Base-by-base conservation (phyloP, 2,888 invertebrate species). In the Apotomis turbidana region DNA sequence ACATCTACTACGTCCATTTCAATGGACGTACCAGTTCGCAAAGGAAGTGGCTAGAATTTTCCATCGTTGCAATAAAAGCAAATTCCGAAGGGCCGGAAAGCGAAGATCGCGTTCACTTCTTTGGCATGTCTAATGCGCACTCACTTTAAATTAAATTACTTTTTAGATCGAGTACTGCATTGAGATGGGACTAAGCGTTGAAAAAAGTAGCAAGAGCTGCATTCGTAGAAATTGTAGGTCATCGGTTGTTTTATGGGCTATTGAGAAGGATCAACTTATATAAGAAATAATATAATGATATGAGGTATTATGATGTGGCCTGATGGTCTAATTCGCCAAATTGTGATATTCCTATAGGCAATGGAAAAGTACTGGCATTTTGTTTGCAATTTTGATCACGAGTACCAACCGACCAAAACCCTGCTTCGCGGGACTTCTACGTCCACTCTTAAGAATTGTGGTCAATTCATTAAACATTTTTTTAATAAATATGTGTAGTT, bases 91-190 rank as follows among this genome's bases (percentile, higher is more conserved):
- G 76, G 80, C 74, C 75, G 73, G 73, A 78, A 79, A 84, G 79
- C 76, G 77, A 78, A 83, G 77, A 83, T 85, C 79, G 77, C 81
- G 80, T 87, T 86, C 84, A 84, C 86, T 80, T 85, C 80, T 81
- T 81, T 74, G 79, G 83, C 81, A 83, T 86, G 81, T 80, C 78
- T 84, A 87, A 89, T 85, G 85, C 83, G 78, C 83, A 84, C 85
- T 87, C 81, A 80, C 76, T 87, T 87, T 90, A 27, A 90, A 91
- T 91, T 89, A 87, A 90, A 90, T 90, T 89, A 88, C 85, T 78
- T 81, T 78, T 83, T 78, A 81, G 81, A 85, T 86, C 81, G 82
- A 82, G 81, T 81, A 83, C 79, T 85, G 83, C 84, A 84, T 77
- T 70, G 75, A 74, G 77, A 5, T 63, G 27, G 62, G 4, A 54